Base-by-base conservation (phyloP, 2,113 vertebrate genomes). In the Psephotus haematonotus region DNA sequence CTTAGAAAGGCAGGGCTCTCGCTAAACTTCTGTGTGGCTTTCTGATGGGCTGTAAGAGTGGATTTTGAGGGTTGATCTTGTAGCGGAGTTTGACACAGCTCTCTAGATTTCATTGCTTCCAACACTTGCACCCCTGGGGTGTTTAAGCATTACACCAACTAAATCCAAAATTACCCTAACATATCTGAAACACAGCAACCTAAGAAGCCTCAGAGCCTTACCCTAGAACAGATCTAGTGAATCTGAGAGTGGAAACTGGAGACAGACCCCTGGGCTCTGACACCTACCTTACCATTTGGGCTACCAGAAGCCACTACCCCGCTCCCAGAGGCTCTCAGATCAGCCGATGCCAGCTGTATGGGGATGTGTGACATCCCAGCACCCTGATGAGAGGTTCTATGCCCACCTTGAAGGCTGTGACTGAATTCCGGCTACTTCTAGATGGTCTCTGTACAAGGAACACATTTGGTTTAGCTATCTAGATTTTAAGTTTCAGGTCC, bases 361-460 rank as follows among this genome's bases (percentile, higher is more conserved):
- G 72, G 13, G 18, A 72, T 3, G 1, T 31, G 9, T 11, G 39
- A 41, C 28, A 20, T 24, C 12, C 74, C 68, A 37, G 53, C 4
- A 4, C 22, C 31, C 31, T 3, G 8, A 20, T 0, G 0, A 6
- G 24, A 67, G 13, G 7, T 25, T 25, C 35, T 69, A 13, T 49
- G 15, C 7, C 62, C 7, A 7, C 17, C 29, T 19, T 46, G 64
- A 13, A 68, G 46, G 3, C 57, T 55, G 7, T n/a, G 11, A 60
- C 57, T 22, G 3, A 60, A 33, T 50, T 50, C 77, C 41, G 68
- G 19, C 17, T 46, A 35, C 29, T 77, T 85, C 14, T 24, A 59
- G 85, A 65, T 3, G 4, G 37, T 22, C 6, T 52, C 60, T 44
- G 27, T 22, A 62, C 14, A 74, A 39, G 24, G 24, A 57, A 74